Conservation (phyloP, 2,113 vertebrate species). For the Trogon melanurus region DNA sequence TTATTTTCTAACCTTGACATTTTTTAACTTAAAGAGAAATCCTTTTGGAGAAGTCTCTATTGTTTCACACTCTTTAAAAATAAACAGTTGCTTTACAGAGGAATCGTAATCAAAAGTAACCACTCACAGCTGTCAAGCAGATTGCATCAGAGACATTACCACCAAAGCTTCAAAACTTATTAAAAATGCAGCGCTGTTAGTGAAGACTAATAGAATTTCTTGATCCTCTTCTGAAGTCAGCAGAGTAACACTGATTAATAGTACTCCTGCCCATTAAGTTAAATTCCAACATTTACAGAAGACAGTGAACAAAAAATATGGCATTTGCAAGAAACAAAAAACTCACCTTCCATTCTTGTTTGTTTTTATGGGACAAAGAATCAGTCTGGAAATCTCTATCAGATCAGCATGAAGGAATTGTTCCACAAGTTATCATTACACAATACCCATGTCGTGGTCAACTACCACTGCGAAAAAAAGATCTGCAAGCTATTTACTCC, state of each 20-base stretch:
- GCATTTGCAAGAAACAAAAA: not conserved
- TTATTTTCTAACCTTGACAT: not conserved
- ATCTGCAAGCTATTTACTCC: not conserved
- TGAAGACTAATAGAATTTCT: not conserved
- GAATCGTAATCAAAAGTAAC: not conserved
- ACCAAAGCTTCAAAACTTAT: not conserved
- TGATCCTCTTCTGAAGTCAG: not conserved
- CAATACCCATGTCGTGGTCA: not conserved
- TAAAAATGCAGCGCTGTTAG: not conserved
- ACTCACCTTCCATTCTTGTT: not conserved
- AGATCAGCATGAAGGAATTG: not conserved
- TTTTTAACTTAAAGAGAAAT: not conserved
- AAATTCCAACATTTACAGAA: not conserved
- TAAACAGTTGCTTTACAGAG: not conserved
- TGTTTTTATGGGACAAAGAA: not conserved
- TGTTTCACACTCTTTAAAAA: not conserved
- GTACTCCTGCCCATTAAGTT: not conserved
- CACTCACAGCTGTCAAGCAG: not conserved
- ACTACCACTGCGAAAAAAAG: not conserved
- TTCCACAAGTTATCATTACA: not conserved
- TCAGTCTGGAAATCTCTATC: not conserved
- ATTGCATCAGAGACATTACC: not conserved
- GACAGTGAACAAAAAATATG: not conserved
- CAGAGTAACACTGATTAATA: not conserved
- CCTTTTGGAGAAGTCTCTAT: not conserved